Evolutionary conservation across 2,797 vertebrate genomes (phyloP), one percentile per base, ranked within the genome.

Genomic region (Sternarchorhynchus goeldii): DNA sequence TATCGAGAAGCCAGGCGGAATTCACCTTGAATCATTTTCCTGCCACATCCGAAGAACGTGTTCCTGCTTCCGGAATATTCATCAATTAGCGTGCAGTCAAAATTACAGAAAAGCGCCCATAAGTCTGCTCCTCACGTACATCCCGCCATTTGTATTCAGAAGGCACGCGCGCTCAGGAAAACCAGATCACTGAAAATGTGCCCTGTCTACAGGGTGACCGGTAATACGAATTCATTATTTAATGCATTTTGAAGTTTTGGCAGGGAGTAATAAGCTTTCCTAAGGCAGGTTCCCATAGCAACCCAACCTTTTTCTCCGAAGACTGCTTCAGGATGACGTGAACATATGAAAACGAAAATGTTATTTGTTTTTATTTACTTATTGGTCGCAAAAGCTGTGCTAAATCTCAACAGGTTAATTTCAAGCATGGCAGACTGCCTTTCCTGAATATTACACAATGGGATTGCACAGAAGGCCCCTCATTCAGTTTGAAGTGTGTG

Each of bases 241-340:
- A 89, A 86, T 83, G 87, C 86, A 81, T 88, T 89, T 87, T 76
- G 75, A 84, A 77, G 73, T 84, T 88, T 88, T 84, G 87, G 88
- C 85, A 83, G 86, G 83, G 86, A 86, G 85, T 87, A 87, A 84
- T 87, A 85, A 88, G 86, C 89, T 82, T 86, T 86, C 87, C 77
- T 60, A 67, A 63, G 18, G 16, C 80, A 34, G 12, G 92, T 94
- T 93, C 81, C 88, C 84, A 88, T 89, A 85, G 88, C 82, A 88
- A 88, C 90, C 45, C 45, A 50, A 12, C 10, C 45, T 50, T 50
- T 29, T 75, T 63, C 73, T 39, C 72, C 63, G 64, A 36, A 75
- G 68, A 77, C 62, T 68, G 66, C 36, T 14, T 55, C 34, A n/a
- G 39, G 56, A n/a, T 77, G 29, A 86, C 84, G 87, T 83, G 77